A percentile compares a stretch with the other conserved stretches of the same genome.
phyloP scores from a whole-genome alignment of 2,797 vertebrate genomes.

The Alauda arvensis region DNA sequence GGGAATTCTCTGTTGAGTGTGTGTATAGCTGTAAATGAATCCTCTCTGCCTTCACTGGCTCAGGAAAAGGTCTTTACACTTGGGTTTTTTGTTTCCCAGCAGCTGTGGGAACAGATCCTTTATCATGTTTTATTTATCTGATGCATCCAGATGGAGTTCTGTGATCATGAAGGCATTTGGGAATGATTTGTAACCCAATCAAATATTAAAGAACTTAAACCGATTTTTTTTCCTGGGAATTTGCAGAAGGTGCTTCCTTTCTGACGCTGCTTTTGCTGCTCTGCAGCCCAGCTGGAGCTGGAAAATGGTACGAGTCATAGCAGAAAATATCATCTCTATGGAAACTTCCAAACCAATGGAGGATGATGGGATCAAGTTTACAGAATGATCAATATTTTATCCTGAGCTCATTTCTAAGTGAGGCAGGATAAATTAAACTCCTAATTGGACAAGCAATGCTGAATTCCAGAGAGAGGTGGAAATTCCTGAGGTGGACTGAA shows the following conservation, averaged over 20 bases:
- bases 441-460: neutral
- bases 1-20: neutral
- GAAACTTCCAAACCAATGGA: constrained; percentile 8
- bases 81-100: neutral
- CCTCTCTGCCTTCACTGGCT: neutral
- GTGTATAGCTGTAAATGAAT: neutral
- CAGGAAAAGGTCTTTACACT: neutral
- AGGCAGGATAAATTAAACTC: neutral
- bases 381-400: constrained; percentile 8
- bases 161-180: neutral
- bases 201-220: neutral
- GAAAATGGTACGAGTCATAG: neutral
- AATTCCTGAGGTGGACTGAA: neutral
- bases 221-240: neutral
- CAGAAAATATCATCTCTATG: constrained; percentile 25
- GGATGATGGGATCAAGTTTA: neutral
- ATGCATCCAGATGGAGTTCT: neutral
- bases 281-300: neutral
- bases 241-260: neutral
- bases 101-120: neutral
- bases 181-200: neutral
- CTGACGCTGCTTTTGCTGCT: neutral
- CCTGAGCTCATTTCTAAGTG: neutral
- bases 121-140: neutral
- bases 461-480: neutral